phyloP scores from a whole-genome alignment of 1,140 invertebrate species.

The Bombus waltoni region DNA sequence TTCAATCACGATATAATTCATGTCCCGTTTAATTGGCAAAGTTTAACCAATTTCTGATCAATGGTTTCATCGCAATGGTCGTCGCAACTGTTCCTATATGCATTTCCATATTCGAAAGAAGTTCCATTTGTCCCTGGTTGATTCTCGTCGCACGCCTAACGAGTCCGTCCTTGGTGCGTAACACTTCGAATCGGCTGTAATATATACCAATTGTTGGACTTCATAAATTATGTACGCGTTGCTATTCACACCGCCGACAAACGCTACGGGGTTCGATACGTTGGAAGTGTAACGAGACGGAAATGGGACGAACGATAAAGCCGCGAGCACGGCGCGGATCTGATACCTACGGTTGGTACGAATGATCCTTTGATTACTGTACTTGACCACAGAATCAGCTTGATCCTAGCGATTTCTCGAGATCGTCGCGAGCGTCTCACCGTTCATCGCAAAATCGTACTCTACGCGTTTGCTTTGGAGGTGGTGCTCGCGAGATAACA shows the following conservation, averaged over 20 bases:
- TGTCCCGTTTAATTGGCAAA: background rate
- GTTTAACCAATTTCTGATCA: background rate
- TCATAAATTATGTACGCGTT: conserved; percentile 26
- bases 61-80: background rate
- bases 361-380: background rate
- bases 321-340: background rate
- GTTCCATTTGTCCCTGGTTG: background rate
- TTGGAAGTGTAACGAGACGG: conserved; percentile 32
- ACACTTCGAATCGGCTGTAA: background rate
- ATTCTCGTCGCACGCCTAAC: background rate
- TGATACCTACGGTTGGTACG: conserved; percentile 39
- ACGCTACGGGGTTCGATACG: background rate
- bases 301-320: conserved; percentile 37
- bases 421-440: too few relatives aligned
- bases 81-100: too few relatives aligned
- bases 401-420: too few relatives aligned
- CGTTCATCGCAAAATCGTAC: background rate
- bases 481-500: conserved; percentile 9
- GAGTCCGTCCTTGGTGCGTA: background rate
- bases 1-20: background rate
- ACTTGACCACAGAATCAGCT: too few relatives aligned
- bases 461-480: fast-evolving
- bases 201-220: background rate
- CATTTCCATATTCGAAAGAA: background rate
- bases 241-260: background rate